Percentiles rank a stretch among this genome's conserved stretches.
phyloP scores from a whole-genome alignment of 2,797 vertebrate genomes.

The Semaprochilodus insignis region DNA sequence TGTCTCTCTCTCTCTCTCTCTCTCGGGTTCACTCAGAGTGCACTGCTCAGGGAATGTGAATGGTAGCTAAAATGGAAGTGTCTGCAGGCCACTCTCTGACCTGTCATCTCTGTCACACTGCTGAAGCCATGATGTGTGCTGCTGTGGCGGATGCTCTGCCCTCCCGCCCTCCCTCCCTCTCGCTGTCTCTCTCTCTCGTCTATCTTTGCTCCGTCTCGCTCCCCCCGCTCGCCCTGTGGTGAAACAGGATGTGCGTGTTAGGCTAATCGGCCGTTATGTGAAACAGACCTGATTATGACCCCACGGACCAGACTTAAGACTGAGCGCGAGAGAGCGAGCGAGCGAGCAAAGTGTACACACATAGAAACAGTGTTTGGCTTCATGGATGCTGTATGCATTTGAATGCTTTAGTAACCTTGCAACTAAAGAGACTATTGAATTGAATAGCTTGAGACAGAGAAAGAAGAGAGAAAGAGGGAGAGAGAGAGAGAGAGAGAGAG shows the following conservation, averaged over 20 bases:
- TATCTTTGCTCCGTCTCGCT: background rate
- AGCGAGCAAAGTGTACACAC: background rate
- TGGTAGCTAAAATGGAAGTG: constrained; percentile 86
- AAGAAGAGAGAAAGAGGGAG: too few species aligned
- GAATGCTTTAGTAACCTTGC: background rate
- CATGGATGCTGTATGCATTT: background rate
- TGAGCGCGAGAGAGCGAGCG: constrained; percentile 12
- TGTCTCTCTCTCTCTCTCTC: constrained; percentile 6
- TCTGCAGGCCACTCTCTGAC: constrained; percentile 87
- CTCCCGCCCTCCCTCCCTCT: background rate
- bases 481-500: background rate
- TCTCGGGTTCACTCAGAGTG: constrained; percentile 87
- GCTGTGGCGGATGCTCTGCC: constrained; percentile 40
- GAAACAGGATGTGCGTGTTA: constrained; percentile 88
- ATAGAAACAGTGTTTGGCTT: background rate
- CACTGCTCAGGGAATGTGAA: constrained; percentile 87
- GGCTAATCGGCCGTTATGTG: constrained; percentile 93
- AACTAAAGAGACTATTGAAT: background rate
- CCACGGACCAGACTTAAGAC: constrained; percentile 88
- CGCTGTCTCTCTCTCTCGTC: background rate
- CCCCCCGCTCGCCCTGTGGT: constrained; percentile 68
- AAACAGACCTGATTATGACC: constrained; percentile 95
- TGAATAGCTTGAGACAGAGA: too few species aligned
- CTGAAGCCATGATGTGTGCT: constrained; percentile 79
- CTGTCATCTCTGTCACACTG: constrained; percentile 87